Base-by-base conservation (phyloP, 2,888 invertebrate genomes). In the Apotomis betuletana region DNA sequence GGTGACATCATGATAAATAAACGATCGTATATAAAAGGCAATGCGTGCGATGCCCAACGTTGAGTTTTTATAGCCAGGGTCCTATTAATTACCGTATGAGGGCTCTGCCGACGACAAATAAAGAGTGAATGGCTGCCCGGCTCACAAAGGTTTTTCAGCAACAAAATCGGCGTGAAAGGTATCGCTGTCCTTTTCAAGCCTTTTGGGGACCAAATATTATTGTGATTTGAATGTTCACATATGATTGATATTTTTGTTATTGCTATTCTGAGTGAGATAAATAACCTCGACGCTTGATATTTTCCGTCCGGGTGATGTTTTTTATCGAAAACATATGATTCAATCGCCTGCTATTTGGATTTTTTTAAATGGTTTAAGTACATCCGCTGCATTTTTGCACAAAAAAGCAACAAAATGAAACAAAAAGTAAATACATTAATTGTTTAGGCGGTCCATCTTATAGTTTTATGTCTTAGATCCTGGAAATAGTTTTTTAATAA, bases 1-100 rank as follows among this genome's bases (percentile, higher is more conserved):
- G 87, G 88, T 88, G 88, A 87, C 84, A 88, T 86, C 83, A 81
- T 86, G 87, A 88, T 82, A 84, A 86, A 88, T 87, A 83, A 77
- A 75, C 78, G 67, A 69, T 75, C 81, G 77, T 83, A 83, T 85
- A 85, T 85, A 82, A 80, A 77, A 76, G 79, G 76, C 78, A 69
- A 73, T 72, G 67, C 63, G 69, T 73, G 74, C 70, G 70, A 73
- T 74, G 72, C 76, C 76, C 76, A 77, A 73, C 75, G 77, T 77
- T 76, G 81, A 78, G 74, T 77, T 85, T 85, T 86, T 84, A 85
- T 81, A 79, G 80, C 78, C 79, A 74, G 75, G 78, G 79, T 77
- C 81, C 81, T 83, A 85, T 83, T 80, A 85, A 85, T 86, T 85
- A 84, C 76, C 75, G 71, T 72, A 73, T 69, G 76, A 75, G 77